Percentiles rank a stretch among this genome's conserved stretches.
Conservation (phyloP, 2,888 invertebrate species). For the Calameuta pallipes region DNA sequence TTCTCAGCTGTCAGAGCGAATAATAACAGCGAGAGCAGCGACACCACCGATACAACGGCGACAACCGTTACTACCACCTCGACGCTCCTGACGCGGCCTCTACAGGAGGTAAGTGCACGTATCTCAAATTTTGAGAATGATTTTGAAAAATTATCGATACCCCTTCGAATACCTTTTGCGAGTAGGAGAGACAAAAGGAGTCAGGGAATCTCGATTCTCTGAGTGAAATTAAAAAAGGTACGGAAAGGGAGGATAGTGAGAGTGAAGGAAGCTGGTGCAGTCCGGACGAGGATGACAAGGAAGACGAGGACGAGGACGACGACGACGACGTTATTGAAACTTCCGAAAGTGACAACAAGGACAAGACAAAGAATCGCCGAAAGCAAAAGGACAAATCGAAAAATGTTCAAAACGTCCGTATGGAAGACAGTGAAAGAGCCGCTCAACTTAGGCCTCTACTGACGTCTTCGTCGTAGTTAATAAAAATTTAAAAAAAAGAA, state of each 20-base stretch:
- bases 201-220: background rate
- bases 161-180: background rate
- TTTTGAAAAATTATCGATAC: background rate
- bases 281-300: slow-evolving; percentile 46
- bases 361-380: background rate
- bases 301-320: slow-evolving; percentile 36
- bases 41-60: slow-evolving; percentile 54
- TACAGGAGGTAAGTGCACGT: background rate
- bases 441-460: slow-evolving; percentile 53
- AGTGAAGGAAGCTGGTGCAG: slow-evolving; percentile 55
- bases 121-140: background rate
- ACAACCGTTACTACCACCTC: slow-evolving; percentile 45
- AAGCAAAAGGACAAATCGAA: background rate
- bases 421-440: background rate
- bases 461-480: slow-evolving; percentile 41
- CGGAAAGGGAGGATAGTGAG: slow-evolving; percentile 39
- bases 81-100: background rate
- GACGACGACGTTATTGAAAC: background rate
- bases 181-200: background rate
- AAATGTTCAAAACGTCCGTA: background rate
- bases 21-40: slow-evolving; percentile 53
- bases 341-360: background rate
- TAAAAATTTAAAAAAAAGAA: background rate
- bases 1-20: slow-evolving; percentile 35
- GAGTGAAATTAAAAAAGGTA: background rate